These are phyloP conservation scores for Drosophila vallismaia DNA, from an alignment of 2,888 invertebrate genomes.

Conservation along the genomic window DNA sequence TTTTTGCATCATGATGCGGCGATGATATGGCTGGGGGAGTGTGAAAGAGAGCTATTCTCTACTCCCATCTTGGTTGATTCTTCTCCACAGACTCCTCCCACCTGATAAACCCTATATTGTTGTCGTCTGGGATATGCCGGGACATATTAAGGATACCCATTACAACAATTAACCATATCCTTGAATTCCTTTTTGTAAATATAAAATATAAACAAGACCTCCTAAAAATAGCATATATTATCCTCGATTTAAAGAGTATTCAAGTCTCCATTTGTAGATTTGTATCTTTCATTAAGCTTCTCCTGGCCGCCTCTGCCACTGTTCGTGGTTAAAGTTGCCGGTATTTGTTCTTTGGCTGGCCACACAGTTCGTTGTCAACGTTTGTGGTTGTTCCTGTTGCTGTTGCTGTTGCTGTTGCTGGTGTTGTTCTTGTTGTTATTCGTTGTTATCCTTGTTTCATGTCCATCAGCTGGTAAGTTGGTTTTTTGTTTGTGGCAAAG, in stretches of 20 bases:
- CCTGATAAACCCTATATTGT: constrained; percentile 21
- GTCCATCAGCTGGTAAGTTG: constrained; percentile 64
- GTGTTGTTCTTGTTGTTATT: constrained; percentile 17
- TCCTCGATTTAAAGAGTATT: background rate
- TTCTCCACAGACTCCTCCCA: constrained; percentile 9
- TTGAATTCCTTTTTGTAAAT: no score
- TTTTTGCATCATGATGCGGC: constrained; percentile 81
- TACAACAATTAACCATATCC: no score
- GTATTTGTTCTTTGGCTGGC: constrained; percentile 61
- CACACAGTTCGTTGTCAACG: constrained; percentile 43
- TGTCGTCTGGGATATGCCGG: constrained; percentile 49
- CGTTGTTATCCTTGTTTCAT: constrained; percentile 28
- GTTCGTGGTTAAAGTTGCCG: constrained; percentile 73
- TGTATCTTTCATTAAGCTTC: constrained; percentile 7
- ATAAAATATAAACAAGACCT: no score
- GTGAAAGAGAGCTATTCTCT: constrained; percentile 4
- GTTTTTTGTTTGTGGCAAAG: constrained; percentile 61
- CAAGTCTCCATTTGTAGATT: background rate
- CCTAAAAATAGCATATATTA: no score
- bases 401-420: constrained; percentile 26
- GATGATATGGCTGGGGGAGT: constrained; percentile 58
- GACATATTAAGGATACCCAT: constrained; percentile 4
- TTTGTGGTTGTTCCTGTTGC: constrained; percentile 32
- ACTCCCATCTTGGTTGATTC: constrained; percentile 40
- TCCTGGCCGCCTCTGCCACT: constrained; percentile 9